These are phyloP conservation scores for Falco columbarius DNA, from an alignment of 2,797 vertebrate genomes.

Conservation along the genomic window DNA sequence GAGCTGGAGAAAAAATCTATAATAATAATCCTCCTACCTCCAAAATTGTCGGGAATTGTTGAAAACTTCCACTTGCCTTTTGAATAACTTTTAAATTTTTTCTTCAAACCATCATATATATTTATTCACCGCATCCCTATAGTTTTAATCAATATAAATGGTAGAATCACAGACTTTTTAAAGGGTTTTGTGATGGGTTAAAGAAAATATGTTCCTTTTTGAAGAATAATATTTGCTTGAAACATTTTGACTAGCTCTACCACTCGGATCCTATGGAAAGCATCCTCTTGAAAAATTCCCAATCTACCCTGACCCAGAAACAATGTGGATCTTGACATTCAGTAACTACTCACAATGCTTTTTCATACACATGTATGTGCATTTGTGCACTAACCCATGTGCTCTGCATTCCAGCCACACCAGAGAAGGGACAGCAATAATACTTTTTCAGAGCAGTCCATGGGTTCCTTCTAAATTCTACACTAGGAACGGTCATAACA, in stretches of 20 bases:
- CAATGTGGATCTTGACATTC: neutral
- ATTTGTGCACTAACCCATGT: fast-evolving
- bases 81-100: neutral
- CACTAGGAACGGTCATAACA: neutral
- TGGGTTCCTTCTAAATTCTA: neutral
- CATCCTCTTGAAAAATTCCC: neutral
- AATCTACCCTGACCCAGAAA: neutral
- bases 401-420: neutral
- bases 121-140: neutral
- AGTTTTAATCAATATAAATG: neutral
- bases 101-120: neutral
- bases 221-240: neutral
- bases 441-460: neutral
- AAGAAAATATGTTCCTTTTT: neutral
- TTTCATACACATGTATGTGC: neutral
- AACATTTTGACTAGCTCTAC: neutral
- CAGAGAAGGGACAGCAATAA: neutral
- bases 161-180: neutral
- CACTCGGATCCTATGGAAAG: neutral
- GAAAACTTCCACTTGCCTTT: neutral
- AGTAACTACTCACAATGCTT: neutral
- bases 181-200: fast-evolving
- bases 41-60: neutral
- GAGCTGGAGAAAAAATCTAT: neutral
- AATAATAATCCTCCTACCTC: neutral